Base-by-base conservation (phyloP, 2,113 vertebrate genomes). In the Herpailurus yagouaroundi region DNA sequence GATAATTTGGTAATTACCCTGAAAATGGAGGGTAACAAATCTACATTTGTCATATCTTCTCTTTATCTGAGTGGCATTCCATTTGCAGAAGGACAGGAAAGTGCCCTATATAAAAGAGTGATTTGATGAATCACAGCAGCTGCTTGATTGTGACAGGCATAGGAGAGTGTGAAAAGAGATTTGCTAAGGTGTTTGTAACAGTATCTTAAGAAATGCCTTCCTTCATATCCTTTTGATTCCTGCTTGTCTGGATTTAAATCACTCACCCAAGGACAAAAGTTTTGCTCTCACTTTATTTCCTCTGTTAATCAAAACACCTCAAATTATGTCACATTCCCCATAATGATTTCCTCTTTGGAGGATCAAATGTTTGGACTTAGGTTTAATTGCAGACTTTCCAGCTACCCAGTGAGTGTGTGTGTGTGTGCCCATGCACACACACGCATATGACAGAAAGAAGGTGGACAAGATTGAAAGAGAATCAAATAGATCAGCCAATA, bases 191-290 rank as follows among this genome's bases (percentile, higher is more conserved):
- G 36, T 73, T 81, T 71, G 3, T 55, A 95, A 66, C 45, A 77
- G n/a, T 57, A 69, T 48, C 69, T 57, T 63, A 88, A 68, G 48
- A 94, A 79, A 45, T 86, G 55, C 25, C 33, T 57, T 18, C 10
- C 18, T 38, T 63, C 60, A 52, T 92, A 18, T 81, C 36, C 88
- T 81, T 92, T 81, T 68, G 50, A 73, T 12, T 81, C 41, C 55
- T 95, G 21, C 38, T 87, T 85, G n/a, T 52, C 76, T 94, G 64
- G 29, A 95, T 95, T 97, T 86, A 71, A 96, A 82, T 92, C 63
- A 95, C 12, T 94, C 38, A 89, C 29, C 23, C 52, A 76, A 87
- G 25, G 23, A 93, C 29, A 79, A 85, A 92, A 91, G 45, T 15
- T 77, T 93, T 95, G 41, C 57, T 85, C 60, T 95, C 71, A 86